Percentiles rank a stretch among this genome's conserved stretches.
Conservation (phyloP, 2,797 vertebrate species). For the Phataginus tetradactyla region DNA sequence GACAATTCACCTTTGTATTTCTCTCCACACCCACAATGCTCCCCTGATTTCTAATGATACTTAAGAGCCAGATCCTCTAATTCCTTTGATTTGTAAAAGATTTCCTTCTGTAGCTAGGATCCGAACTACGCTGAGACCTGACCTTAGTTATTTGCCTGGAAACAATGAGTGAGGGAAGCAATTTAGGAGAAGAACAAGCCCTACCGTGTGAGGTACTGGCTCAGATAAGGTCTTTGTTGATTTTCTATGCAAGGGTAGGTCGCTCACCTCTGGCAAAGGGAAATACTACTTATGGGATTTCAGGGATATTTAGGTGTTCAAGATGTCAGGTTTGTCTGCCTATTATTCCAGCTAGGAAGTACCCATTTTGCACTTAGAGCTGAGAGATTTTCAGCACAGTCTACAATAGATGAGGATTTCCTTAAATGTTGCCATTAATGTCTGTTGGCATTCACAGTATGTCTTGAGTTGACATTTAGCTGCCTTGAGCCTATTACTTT, state of each 20-base stretch:
- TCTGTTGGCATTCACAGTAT: not conserved
- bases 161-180: not conserved
- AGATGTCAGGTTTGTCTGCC: not conserved
- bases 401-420: not conserved
- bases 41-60: not conserved
- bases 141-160: not conserved
- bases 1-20: too few relatives aligned
- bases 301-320: not conserved
- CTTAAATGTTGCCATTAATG: not conserved
- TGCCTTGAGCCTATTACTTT: not conserved
- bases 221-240: not conserved
- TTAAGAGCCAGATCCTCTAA: not conserved
- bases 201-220: not conserved
- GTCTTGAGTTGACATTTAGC: not conserved
- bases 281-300: not conserved
- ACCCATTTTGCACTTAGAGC: not conserved
- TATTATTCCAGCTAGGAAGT: not conserved
- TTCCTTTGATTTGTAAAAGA: not conserved
- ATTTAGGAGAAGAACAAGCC: not conserved
- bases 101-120: not conserved
- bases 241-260: not conserved
- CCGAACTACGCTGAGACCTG: not conserved
- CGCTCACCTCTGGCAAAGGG: not conserved
- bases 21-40: not conserved
- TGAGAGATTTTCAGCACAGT: not conserved